Evolutionary conservation across 2,888 invertebrate species (phyloP).

Genomic region (Panopea generosa): DNA sequence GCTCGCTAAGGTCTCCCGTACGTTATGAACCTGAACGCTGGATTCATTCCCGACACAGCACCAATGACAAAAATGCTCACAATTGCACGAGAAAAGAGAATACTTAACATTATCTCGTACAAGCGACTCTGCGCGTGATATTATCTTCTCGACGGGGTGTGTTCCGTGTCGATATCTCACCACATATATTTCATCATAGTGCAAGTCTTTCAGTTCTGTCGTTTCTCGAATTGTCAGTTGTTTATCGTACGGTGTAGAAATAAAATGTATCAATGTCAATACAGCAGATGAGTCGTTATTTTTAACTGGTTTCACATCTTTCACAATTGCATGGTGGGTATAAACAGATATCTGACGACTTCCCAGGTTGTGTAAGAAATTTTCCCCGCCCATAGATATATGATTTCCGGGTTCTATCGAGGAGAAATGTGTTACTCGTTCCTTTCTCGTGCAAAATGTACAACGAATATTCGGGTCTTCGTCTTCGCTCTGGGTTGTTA

Average conservation of each 20-base stretch:
- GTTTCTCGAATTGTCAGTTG: conserved; percentile 35
- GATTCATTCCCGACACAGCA: conserved; percentile 38
- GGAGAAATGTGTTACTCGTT: too few species aligned
- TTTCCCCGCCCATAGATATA: conserved; percentile 24
- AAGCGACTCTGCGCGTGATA: conserved; percentile 24
- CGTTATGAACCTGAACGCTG: conserved; percentile 29
- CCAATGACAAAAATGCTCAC: conserved; percentile 48
- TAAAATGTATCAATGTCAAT: conserved; percentile 36
- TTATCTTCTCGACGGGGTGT: conserved; percentile 19
- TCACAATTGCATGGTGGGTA: conserved; percentile 50
- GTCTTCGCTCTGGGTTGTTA: too few species aligned
- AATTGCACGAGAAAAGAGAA: conserved; percentile 16
- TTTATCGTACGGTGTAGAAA: conserved; percentile 25
- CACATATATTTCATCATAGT: conserved; percentile 31
- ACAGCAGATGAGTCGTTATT: conserved; percentile 2
- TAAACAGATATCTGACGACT: conserved; percentile 14
- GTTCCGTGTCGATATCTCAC: conserved; percentile 30
- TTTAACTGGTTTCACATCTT: conserved; percentile 14
- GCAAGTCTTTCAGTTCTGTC: conserved; percentile 18
- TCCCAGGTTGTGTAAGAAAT: conserved; percentile 12
- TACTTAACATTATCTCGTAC: background rate
- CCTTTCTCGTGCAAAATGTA: too few species aligned
- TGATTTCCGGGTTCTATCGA: conserved; percentile 14
- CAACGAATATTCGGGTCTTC: too few species aligned
- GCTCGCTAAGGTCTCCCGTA: background rate